These are phyloP conservation scores for Scaptomyza graminum DNA, from an alignment of 1,140 invertebrate genomes.

Conservation along the genomic window DNA sequence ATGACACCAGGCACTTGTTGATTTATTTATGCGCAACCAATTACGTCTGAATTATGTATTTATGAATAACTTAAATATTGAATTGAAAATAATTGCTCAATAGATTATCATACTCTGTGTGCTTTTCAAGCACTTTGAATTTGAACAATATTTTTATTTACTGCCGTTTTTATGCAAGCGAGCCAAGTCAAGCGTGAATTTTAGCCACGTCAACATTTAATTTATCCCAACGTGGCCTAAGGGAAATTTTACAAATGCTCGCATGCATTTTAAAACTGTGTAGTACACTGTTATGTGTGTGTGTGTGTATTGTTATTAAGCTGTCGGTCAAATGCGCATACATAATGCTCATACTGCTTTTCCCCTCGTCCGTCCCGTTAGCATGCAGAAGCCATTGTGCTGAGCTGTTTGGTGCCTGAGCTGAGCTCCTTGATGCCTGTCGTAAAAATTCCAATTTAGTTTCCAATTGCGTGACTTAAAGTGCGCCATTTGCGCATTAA, in stretches of 20 bases:
- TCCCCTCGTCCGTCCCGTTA: slow-evolving; percentile 21
- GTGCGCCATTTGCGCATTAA: slow-evolving; percentile 71
- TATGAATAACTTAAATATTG: slow-evolving; percentile 10
- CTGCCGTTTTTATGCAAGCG: slow-evolving; percentile 45
- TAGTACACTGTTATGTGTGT: slow-evolving; percentile 8
- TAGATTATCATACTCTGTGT: slow-evolving; percentile 17
- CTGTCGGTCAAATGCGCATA: slow-evolving; percentile 72
- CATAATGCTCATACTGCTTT: slow-evolving; percentile 50
- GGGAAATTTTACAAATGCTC: slow-evolving; percentile 76
- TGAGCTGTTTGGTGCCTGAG: slow-evolving; percentile 18
- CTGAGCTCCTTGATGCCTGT: slow-evolving; percentile 62
- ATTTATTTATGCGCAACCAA: slow-evolving; percentile 18
- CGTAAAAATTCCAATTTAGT: slow-evolving; percentile 82
- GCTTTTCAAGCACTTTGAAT: slow-evolving; percentile 28
- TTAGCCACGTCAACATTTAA: slow-evolving; percentile 64
- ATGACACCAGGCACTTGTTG: slow-evolving; percentile 22
- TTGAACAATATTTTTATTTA: slow-evolving; percentile 40
- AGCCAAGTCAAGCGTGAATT: slow-evolving; percentile 70
- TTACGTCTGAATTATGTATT: slow-evolving; percentile 16
- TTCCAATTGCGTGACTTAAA: slow-evolving; percentile 81
- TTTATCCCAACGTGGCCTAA: slow-evolving; percentile 64
- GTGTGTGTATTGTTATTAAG: slow-evolving; percentile 30
- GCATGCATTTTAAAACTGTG: slow-evolving; percentile 25
- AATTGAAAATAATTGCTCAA: slow-evolving; percentile 1
- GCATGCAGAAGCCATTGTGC: slow-evolving; percentile 46